Evolutionary conservation across 2,113 vertebrate genomes (phyloP).

Genomic region (Anhinga rufa): DNA sequence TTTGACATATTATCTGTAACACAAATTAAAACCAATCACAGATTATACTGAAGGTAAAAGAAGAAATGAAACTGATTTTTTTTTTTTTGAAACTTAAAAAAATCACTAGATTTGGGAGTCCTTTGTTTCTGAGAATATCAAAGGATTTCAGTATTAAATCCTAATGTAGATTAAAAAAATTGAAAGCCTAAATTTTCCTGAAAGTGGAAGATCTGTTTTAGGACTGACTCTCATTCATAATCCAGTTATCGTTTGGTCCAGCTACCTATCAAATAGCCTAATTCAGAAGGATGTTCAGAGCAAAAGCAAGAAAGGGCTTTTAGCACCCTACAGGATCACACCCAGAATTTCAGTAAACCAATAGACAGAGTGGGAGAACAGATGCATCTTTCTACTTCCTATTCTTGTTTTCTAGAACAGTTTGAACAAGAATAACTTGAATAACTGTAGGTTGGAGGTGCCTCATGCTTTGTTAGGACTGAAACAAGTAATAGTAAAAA

Average conservation of each 20-base stretch:
- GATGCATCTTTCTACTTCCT: neutral
- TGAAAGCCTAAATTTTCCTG: neutral
- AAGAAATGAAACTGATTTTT: neutral
- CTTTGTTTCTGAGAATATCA: neutral
- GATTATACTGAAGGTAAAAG: neutral
- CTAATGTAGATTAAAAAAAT: neutral
- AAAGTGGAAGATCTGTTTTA: neutral
- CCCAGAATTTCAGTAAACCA: neutral
- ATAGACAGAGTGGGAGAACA: neutral
- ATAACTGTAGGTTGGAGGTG: neutral
- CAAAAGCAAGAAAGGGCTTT: neutral
- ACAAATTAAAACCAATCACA: neutral
- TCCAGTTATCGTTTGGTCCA: neutral
- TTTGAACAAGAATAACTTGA: neutral
- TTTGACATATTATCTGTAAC: neutral
- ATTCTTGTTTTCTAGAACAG: neutral
- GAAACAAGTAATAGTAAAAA: neutral
- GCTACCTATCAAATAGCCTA: neutral
- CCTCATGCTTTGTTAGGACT: neutral
- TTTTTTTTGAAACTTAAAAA: neutral
- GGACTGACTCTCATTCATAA: neutral
- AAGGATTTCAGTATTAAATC: neutral
- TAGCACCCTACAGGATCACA: neutral
- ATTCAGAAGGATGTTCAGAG: neutral
- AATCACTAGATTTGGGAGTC: neutral